Percentiles rank a stretch among this genome's conserved stretches.
Conservation (phyloP, 2,797 vertebrate species). For the Paedocypris micromegethes region DNA sequence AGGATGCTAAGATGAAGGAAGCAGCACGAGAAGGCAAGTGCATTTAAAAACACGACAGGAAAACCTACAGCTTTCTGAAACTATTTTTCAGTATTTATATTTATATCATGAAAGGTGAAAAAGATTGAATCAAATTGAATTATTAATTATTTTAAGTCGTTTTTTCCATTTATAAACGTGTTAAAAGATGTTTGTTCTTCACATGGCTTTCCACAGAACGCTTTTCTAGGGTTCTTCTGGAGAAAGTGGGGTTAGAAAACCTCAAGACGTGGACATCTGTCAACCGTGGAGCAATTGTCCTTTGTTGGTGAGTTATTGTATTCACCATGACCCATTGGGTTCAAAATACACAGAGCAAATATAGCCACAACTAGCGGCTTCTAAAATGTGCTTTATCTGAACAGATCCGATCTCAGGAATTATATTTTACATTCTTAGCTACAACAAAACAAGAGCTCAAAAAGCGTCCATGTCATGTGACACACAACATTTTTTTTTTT, state of each 20-base stretch:
- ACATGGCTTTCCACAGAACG: conserved; percentile 64
- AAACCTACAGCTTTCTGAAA: too few species aligned
- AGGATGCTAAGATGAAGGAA: conserved; percentile 77
- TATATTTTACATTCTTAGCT: conserved; percentile 7
- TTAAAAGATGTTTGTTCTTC: neutral
- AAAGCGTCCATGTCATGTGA: too few species aligned
- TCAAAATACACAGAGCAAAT: neutral
- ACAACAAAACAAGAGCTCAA: neutral
- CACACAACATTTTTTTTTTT: too few species aligned
- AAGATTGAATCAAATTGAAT: too few species aligned
- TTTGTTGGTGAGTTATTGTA: conserved; percentile 74
- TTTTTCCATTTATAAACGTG: too few species aligned
- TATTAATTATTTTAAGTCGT: too few species aligned
- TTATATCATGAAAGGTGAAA: neutral
- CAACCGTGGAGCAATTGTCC: conserved; percentile 91
- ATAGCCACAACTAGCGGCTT: too few species aligned
- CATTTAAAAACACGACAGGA: neutral
- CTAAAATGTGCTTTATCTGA: too few species aligned
- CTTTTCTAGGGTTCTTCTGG: conserved; percentile 81
- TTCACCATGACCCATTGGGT: neutral
- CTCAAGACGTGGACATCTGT: conserved; percentile 81
- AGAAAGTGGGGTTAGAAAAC: conserved; percentile 77
- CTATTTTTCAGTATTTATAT: too few species aligned
- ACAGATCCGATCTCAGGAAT: too few species aligned
- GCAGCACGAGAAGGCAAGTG: conserved; percentile 75